phyloP scores from a whole-genome alignment of 2,113 vertebrate genomes.

The Neopipo cinnamomea region DNA sequence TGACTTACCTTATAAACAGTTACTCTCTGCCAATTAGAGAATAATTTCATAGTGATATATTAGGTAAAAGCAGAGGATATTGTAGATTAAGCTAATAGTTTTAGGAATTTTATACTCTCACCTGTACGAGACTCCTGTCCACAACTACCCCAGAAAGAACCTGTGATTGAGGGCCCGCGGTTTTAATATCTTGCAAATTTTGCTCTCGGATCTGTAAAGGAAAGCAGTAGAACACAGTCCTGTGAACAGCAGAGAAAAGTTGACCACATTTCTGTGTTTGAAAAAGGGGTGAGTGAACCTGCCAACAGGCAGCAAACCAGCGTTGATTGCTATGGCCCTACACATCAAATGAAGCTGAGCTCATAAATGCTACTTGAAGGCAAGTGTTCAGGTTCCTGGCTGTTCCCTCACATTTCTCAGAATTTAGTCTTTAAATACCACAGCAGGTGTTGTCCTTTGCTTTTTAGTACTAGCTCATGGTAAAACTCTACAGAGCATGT shows the following conservation, averaged over 20 bases:
- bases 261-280: background rate
- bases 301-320: background rate
- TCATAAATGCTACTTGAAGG: background rate
- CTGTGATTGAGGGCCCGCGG: constrained; percentile 94
- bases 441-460: background rate
- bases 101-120: constrained; percentile 74
- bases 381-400: background rate
- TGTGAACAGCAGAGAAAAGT: background rate
- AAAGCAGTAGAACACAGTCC: background rate
- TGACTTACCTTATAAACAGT: constrained; percentile 85
- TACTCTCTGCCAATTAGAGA: constrained; percentile 82
- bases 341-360: background rate
- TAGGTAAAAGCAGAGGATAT: constrained; percentile 5
- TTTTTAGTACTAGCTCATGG: background rate
- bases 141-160: constrained; percentile 84
- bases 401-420: background rate
- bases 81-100: background rate
- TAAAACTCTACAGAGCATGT: background rate
- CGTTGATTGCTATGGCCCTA: background rate
- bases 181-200: constrained; percentile 97
- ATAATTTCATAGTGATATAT: constrained; percentile 74
- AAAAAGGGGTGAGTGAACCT: background rate
- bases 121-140: constrained; percentile 91
- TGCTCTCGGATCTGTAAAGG: constrained; percentile 91
- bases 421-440: background rate